These are phyloP conservation scores for Phortica magna DNA, from an alignment of 2,888 invertebrate species.

Conservation along the genomic window DNA sequence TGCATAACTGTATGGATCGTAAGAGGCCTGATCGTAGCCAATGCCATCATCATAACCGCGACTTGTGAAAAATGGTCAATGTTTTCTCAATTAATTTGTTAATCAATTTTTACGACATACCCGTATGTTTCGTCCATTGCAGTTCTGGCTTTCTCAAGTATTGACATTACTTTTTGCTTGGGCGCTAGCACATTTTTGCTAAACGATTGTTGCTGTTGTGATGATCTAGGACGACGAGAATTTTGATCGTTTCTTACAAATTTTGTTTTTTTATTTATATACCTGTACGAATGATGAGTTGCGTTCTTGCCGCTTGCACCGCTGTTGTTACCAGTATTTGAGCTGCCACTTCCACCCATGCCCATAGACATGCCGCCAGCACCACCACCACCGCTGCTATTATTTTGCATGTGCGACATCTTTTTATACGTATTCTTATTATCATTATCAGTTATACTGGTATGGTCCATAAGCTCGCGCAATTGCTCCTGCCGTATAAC, in stretches of 20 bases:
- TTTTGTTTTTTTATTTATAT: background rate
- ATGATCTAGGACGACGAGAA: background rate
- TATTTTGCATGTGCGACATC: constrained; percentile 51
- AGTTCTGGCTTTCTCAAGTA: constrained; percentile 88
- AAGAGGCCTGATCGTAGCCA: constrained; percentile 74
- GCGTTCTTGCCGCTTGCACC: constrained; percentile 56
- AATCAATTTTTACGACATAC: constrained; percentile 74
- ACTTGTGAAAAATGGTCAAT: constrained; percentile 47
- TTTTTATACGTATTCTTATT: constrained; percentile 68
- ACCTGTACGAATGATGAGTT: constrained; percentile 73
- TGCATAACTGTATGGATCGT: constrained; percentile 74
- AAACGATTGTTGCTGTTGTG: constrained; percentile 59
- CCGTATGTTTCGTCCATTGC: constrained; percentile 90
- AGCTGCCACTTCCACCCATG: constrained; percentile 42
- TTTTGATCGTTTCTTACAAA: background rate
- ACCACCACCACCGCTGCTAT: constrained; percentile 44
- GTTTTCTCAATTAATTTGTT: no score
- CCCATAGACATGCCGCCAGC: constrained; percentile 39
- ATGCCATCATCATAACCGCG: constrained; percentile 75
- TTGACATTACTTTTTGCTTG: constrained; percentile 90
- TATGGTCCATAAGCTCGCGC: constrained; percentile 69
- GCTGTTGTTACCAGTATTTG: constrained; percentile 32
- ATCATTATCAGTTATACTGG: constrained; percentile 71
- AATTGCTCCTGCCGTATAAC: constrained; percentile 69
- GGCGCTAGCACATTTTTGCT: constrained; percentile 82